phyloP scores from a whole-genome alignment of 2,113 vertebrate genomes.

The Pachyramphus minor region DNA sequence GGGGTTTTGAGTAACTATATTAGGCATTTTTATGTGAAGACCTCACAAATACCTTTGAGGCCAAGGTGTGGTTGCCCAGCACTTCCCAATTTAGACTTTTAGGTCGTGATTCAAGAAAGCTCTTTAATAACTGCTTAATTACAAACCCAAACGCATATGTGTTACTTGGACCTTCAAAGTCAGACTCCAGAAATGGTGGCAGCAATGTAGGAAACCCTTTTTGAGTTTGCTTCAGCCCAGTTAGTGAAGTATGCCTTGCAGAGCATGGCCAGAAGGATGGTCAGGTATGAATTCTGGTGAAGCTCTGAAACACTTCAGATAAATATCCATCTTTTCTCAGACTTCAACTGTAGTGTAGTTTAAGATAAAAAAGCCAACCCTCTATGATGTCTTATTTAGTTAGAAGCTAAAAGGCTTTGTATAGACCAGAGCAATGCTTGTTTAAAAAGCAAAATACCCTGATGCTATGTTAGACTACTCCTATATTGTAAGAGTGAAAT shows the following conservation, averaged over 20 bases:
- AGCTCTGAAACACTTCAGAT: not conserved
- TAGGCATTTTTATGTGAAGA: not conserved
- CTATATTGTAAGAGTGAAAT: not conserved
- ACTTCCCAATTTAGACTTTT: conserved; percentile 7
- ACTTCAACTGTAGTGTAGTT: not conserved
- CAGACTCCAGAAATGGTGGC: not conserved
- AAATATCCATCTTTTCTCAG: not conserved
- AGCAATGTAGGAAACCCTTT: not conserved
- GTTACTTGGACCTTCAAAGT: not conserved
- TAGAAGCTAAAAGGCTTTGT: not conserved
- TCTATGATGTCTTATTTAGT: not conserved
- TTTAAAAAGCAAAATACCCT: not conserved
- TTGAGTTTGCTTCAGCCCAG: not conserved
- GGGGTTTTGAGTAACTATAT: not conserved
- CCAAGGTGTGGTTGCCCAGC: not conserved
- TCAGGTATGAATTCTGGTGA: not conserved
- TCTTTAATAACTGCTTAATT: not conserved
- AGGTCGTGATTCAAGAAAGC: not conserved
- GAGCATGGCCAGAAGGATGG: not conserved
- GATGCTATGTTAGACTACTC: not conserved
- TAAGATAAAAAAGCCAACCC: not conserved
- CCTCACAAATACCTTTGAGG: not conserved
- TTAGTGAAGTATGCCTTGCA: not conserved
- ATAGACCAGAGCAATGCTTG: not conserved
- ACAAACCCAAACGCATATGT: not conserved